Base-by-base conservation (phyloP, 2,797 vertebrate genomes). In the Avahi laniger region DNA sequence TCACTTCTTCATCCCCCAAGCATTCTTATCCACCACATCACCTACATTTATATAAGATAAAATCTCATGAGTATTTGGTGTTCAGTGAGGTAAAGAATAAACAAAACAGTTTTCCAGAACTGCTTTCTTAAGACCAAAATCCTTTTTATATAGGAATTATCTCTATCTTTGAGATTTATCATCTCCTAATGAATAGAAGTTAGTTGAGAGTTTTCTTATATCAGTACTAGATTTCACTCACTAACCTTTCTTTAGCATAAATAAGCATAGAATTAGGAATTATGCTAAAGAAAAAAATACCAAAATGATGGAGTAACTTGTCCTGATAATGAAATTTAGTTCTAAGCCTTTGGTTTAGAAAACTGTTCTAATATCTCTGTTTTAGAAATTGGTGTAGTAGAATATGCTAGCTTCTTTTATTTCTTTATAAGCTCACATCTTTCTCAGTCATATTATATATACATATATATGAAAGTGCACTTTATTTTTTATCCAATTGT, bases 401-500 rank as follows among this genome's bases (percentile, higher is more conserved):
- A 96, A 80, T 93, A 96, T 91, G n/a, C 89, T 97, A 95, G 63
- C 50, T 79, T 86, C 24, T 92, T 91, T 94, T 33, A 91, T 87
- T 93, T 96, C 57, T 96, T 87, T 93, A 87, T 97, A 94, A 98
- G 93, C 33, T 69, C 52, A 98, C 97, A 98, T 97, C 80, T 93
- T 89, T 97, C 57, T 72, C 35, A 63, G 95, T 48, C 28, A 86
- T 75, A 97, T 54, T 54, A 95, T 94, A 96, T 54, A 97, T 79
- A 69, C 52, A 78, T 11, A 94, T 93, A 70, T 91, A 82, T 93
- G 18, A 93, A 98, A 97, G 50, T 93, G 28, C 81, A 97, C 88
- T 97, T 98, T 96, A 70, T 96, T 97, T 98, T 98, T 98, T 98
- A 94, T 91, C 98, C 92, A 95, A 98, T 98, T 98, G 97, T 98